Conservation (phyloP, 2,888 invertebrate species). For the Margaritifera margaritifera region DNA sequence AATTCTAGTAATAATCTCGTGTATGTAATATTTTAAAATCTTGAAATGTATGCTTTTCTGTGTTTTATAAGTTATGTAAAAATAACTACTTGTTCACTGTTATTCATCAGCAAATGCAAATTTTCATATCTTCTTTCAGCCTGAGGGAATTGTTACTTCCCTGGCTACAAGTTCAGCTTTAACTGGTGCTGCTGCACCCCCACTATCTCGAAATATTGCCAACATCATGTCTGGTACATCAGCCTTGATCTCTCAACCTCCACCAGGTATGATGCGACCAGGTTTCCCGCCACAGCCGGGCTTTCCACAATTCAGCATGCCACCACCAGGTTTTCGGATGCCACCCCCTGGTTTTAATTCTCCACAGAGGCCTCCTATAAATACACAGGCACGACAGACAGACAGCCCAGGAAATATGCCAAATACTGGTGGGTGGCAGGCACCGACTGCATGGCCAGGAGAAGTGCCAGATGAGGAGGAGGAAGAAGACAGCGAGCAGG, state of each 20-base stretch:
- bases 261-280: conserved; percentile 38
- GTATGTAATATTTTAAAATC: too few species aligned
- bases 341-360: conserved; percentile 45
- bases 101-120: too few species aligned
- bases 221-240: conserved; percentile 35
- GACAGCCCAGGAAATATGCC: neutral
- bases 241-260: conserved; percentile 26
- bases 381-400: conserved; percentile 6
- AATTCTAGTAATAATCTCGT: too few species aligned
- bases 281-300: conserved; percentile 38
- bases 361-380: conserved; percentile 11
- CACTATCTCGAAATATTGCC: conserved; percentile 28
- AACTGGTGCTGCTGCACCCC: conserved; percentile 18
- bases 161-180: conserved; percentile 24
- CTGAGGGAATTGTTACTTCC: conserved; percentile 22
- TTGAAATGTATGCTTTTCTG: too few species aligned
- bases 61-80: too few species aligned
- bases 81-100: neutral
- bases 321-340: conserved; percentile 50
- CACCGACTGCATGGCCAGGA: neutral
- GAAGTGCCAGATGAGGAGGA: conserved; percentile 7
- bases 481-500: conserved; percentile 13
- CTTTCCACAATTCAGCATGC: conserved; percentile 38
- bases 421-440: neutral
- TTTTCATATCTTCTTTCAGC: conserved; percentile 10